phyloP scores from a whole-genome alignment of 2,888 invertebrate species.

The Colostygia pectinataria region DNA sequence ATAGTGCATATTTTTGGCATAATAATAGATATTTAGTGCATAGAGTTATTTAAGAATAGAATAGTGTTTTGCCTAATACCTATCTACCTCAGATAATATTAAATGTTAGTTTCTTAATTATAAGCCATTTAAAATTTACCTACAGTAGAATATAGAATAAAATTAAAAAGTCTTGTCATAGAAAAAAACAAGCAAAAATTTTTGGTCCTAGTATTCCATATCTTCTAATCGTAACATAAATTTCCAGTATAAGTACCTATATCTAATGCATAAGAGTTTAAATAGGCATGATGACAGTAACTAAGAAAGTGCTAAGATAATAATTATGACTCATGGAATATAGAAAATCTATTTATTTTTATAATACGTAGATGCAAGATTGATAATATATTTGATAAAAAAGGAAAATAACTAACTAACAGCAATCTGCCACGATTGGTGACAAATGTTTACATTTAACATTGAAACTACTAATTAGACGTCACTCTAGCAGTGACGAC shows the following conservation, averaged over 20 bases:
- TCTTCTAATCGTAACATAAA: constrained; percentile 1
- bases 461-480: too few species aligned
- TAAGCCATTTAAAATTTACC: constrained; percentile 28
- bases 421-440: too few species aligned
- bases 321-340: too few species aligned
- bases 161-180: constrained; percentile 18
- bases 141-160: constrained; percentile 20
- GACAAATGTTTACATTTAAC: too few species aligned
- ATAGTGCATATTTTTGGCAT: constrained; percentile 21
- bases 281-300: too few species aligned
- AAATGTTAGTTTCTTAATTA: constrained; percentile 21
- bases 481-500: too few species aligned
- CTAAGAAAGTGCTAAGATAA: too few species aligned
- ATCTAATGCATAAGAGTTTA: not conserved
- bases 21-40: constrained; percentile 33
- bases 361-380: too few species aligned
- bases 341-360: too few species aligned
- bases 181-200: constrained; percentile 4
- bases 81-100: constrained; percentile 37
- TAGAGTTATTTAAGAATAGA: constrained; percentile 32
- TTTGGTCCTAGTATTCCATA: constrained; percentile 16
- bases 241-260: not conserved
- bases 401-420: too few species aligned
- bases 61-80: constrained; percentile 26
- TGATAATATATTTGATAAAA: too few species aligned